Base-by-base conservation (phyloP, 1,140 invertebrate species). In the Agrypnia vestita region DNA sequence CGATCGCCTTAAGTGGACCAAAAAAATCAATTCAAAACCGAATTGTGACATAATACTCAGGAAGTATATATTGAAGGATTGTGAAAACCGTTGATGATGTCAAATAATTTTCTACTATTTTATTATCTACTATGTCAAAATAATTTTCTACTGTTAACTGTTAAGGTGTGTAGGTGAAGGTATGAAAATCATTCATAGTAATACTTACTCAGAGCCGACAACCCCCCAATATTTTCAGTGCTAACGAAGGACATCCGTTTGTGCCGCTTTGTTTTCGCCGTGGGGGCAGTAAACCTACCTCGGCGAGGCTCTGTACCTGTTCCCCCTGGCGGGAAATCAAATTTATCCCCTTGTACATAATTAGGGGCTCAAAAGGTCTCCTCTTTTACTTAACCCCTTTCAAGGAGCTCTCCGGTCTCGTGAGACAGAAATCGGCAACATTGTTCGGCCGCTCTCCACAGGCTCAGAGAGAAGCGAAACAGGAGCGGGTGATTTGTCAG, bases 291-390 rank as follows among this genome's bases (percentile, higher is more conserved):
- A 69, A 69, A 69, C 64, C 64, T 69, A 11, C 46, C 64, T 15
- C n/a, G n/a, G 43, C 1, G 13, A 17, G 43, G 25, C 25, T 35
- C 44, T 35, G 35, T 69, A 69, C 64, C 21, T 17, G 12, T 43
- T 15, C n/a, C 35, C 35, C 21, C 15, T 64, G n/a, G 19, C 61
- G 19, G 64, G 17, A 69, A 69, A 69, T 69, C 44, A 69, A 69
- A 69, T 69, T 49, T 69, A 69, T 69, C 64, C 64, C 64, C 21
- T 64, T 69, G 44, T 69, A 69, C 44, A 46, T 69, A 69, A 69
- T 69, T 69, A 69, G 44, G 49, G 44, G 64, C 64, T 69, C 64
- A 49, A 69, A 69, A 69, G 64, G 64, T 47, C 64, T 69, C 64
- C 43, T 64, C 19, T 69, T 69, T 69, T 69, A 69, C 64, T 47